Evolutionary conservation across 2,888 invertebrate genomes (phyloP).

Genomic region (Aromia moschata): DNA sequence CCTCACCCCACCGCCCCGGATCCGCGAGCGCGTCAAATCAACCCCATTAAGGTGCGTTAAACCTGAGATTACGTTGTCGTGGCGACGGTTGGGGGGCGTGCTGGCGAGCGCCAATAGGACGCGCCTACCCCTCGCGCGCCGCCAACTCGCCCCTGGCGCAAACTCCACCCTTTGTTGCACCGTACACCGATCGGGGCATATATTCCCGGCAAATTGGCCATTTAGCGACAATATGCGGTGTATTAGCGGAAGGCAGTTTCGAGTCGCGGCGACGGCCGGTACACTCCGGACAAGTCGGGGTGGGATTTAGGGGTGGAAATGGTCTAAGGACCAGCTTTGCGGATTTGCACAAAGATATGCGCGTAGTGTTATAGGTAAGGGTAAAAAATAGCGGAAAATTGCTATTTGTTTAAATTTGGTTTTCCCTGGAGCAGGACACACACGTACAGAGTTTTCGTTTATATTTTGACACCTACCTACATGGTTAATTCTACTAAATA

Average conservation of each 20-base stretch:
- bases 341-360: too few species aligned
- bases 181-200: slow-evolving; percentile 41
- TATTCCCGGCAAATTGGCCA: slow-evolving; percentile 52
- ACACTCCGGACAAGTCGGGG: neutral
- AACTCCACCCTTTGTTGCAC: slow-evolving; percentile 44
- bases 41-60: slow-evolving; percentile 51
- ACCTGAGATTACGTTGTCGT: slow-evolving; percentile 51
- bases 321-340: neutral
- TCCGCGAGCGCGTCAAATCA: slow-evolving; percentile 28
- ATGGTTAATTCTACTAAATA: too few species aligned
- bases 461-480: too few species aligned
- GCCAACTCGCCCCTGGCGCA: slow-evolving; percentile 40
- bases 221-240: slow-evolving; percentile 60
- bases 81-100: slow-evolving; percentile 46
- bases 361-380: too few species aligned
- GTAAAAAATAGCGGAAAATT: too few species aligned
- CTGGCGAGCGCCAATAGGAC: slow-evolving; percentile 40
- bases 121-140: slow-evolving; percentile 33
- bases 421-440: too few species aligned
- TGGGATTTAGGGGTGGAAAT: neutral
- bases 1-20: neutral
- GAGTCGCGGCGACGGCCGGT: slow-evolving; percentile 24
- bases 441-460: too few species aligned
- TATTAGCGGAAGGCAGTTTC: slow-evolving; percentile 56
- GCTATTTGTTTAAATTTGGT: too few species aligned